Percentiles rank a stretch among this genome's conserved stretches.
These are phyloP conservation scores for Mungos mungo DNA, from an alignment of 2,113 vertebrate species.

Conservation along the genomic window DNA sequence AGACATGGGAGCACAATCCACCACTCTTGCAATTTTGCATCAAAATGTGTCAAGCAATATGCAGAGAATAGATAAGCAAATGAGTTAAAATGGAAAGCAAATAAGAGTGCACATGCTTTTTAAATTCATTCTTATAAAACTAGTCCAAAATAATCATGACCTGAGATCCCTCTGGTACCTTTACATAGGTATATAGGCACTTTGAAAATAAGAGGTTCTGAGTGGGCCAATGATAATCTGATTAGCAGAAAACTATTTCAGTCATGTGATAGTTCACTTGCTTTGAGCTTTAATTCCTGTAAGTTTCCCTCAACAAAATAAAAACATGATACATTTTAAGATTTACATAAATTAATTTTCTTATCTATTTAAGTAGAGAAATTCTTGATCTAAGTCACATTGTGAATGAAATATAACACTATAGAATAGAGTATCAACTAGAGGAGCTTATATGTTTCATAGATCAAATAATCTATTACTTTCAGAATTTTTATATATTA, in stretches of 20 bases:
- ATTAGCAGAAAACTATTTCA: neutral
- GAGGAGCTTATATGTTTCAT: neutral
- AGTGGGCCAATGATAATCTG: neutral
- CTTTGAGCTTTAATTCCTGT: neutral
- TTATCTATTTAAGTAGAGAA: neutral
- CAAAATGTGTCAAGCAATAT: constrained; percentile 48
- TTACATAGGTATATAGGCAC: neutral
- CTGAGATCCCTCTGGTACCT: neutral
- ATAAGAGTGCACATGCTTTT: neutral
- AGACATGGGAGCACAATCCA: neutral
- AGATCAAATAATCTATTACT: neutral
- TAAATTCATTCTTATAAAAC: neutral
- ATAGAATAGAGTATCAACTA: neutral
- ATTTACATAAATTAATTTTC: neutral
- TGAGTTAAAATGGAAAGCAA: constrained; percentile 45
- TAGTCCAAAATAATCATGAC: neutral
- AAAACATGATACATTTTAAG: neutral
- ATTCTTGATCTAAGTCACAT: neutral
- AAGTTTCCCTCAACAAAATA: neutral
- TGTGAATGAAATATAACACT: neutral
- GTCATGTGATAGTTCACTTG: neutral
- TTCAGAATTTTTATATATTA: neutral
- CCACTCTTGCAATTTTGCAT: neutral
- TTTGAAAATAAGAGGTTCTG: neutral
- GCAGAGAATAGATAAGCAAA: constrained; percentile 66